Base-by-base conservation (phyloP, 2,888 invertebrate genomes). In the Lysandra bellargus region DNA sequence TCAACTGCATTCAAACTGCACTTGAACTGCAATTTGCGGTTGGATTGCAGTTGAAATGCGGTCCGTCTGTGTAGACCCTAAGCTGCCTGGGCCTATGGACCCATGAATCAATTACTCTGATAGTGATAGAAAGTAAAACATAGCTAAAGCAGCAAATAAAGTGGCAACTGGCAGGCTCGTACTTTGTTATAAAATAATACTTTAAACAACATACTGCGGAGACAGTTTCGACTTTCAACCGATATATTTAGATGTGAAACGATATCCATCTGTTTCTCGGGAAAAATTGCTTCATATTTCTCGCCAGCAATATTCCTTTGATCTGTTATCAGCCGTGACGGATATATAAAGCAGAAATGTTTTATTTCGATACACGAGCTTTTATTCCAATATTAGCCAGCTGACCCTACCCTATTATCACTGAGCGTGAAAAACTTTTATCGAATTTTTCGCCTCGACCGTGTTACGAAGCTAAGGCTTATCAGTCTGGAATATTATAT, bases 381-480 rank as follows among this genome's bases (percentile, higher is more conserved):
- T 75, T 30, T 75, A 44, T 75, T 37, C 75, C 75, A 44, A 49
- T n/a, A 75, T 49, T 75, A 44, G 75, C 75, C 75, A 75, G 37
- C 75, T 44, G 49, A 75, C 44, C 75, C 75, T 75, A 75, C 75
- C 75, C 44, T 75, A n/a, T 75, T 75, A 75, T 75, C 75, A 75
- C 44, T 75, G 5, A 44, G 75, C 75, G 75, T 75, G 75, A 75
- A 49, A 75, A 75, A 75, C 75, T 75, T 75, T 75, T 75, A 75
- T 75, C 75, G 44, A 75, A 75, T 75, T 75, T 33, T 69, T 69
- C 69, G 14, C 33, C 75, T 75, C 75, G 23, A 14, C 44, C 75
- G 75, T 75, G 75, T 75, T 44, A 17, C 40, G 40, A 74, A 74
- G 40, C 74, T n/a, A 23, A 74, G 44, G 49, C 1, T 44, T 14